phyloP scores from a whole-genome alignment of 1,140 invertebrate genomes.

The Lasioglossum baleicum region DNA sequence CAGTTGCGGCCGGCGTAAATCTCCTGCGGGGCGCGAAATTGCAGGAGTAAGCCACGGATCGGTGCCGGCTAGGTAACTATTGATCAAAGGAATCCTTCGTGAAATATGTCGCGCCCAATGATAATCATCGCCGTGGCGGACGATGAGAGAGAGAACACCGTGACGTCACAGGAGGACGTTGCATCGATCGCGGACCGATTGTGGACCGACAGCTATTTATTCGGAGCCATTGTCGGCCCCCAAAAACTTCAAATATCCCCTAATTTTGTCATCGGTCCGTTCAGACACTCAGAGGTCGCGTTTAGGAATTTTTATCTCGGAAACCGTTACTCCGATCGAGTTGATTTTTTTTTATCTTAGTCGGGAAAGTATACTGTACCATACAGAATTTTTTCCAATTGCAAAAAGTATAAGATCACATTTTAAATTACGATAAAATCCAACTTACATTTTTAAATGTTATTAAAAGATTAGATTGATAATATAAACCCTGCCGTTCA shows the following conservation, averaged over 20 bases:
- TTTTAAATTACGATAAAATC: too few relatives aligned
- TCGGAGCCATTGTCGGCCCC: not conserved
- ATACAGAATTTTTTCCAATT: too few relatives aligned
- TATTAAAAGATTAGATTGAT: too few relatives aligned
- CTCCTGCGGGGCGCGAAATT: constrained; percentile 46
- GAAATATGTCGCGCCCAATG: constrained; percentile 38
- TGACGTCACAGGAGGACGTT: constrained; percentile 8
- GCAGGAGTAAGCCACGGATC: constrained; percentile 54
- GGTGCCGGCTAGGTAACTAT: constrained; percentile 41
- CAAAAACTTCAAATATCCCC: not conserved
- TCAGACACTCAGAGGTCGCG: not conserved
- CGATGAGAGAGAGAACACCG: too few relatives aligned
- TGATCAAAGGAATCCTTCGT: constrained; percentile 54
- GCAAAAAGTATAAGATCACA: too few relatives aligned
- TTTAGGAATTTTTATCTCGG: not conserved
- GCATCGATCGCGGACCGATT: constrained; percentile 13
- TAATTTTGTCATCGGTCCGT: too few relatives aligned
- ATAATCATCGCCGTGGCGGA: constrained; percentile 16
- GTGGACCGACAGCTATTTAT: not conserved
- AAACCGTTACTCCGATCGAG: not conserved
- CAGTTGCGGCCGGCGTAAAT: constrained; percentile 58
- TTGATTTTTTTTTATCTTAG: too few relatives aligned
- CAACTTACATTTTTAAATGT: too few relatives aligned
- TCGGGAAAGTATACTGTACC: too few relatives aligned
- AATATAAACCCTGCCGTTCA: too few relatives aligned